A percentile compares a stretch with the other conserved stretches of the same genome.
Conservation (phyloP, 1,140 invertebrate genomes). For the Drosophila persimilis region DNA sequence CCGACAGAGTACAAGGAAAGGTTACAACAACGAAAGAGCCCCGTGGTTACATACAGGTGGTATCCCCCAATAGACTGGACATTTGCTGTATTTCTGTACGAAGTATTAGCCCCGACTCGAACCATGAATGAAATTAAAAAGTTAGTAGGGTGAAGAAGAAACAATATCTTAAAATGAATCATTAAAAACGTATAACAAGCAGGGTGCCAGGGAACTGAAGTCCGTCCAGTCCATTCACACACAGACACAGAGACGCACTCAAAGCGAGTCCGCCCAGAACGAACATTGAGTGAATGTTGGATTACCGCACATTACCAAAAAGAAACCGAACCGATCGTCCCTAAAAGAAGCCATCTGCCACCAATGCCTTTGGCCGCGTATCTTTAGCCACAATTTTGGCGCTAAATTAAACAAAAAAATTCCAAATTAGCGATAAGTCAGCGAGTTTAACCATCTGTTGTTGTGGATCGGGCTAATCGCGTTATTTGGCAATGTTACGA, state of each 20-base stretch:
- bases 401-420: slow-evolving; percentile 68
- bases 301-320: slow-evolving; percentile 29
- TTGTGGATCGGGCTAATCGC: neutral
- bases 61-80: no score
- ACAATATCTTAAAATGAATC: no score
- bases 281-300: slow-evolving; percentile 37
- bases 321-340: slow-evolving; percentile 63
- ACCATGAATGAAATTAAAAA: no score
- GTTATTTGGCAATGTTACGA: slow-evolving; percentile 5
- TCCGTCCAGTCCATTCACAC: no score
- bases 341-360: slow-evolving; percentile 83
- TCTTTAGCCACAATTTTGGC: slow-evolving; percentile 71
- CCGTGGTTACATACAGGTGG: no score
- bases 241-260: slow-evolving; percentile 20
- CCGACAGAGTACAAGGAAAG: no score
- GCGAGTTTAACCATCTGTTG: neutral
- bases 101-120: no score
- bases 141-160: no score
- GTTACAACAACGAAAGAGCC: no score
- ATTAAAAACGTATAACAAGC: no score
- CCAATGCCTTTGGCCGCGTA: slow-evolving; percentile 82
- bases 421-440: slow-evolving; percentile 58
- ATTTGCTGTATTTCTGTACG: no score
- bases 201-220: no score
- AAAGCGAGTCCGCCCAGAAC: slow-evolving; percentile 8